Base-by-base conservation (phyloP, 2,113 vertebrate genomes). In the Antigone vipio region DNA sequence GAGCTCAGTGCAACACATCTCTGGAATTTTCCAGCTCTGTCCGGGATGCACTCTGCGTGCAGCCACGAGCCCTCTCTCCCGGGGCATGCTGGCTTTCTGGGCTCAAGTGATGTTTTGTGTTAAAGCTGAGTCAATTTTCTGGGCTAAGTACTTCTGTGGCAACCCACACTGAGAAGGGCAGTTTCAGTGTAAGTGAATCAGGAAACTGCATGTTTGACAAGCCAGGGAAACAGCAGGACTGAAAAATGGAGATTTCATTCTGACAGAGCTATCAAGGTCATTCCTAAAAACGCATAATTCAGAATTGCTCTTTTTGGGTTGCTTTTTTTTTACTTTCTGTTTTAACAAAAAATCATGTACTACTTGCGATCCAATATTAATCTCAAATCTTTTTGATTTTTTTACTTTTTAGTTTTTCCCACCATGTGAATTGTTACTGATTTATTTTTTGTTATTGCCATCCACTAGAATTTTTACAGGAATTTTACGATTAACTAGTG, bases 1-100 rank as follows among this genome's bases (percentile, higher is more conserved):
- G 84, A 63, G 77, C 88, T 64, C 8, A 5, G 59, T 88, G n/a
- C 49, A 32, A 77, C 77, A 15, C 40, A 42, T 38, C 35, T 27
- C 78, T 94, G 78, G 78, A 96, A 83, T 72, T 72, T 92, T 96
- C 92, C 90, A 83, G 32, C 71, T 91, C 38, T 93, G 24, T 59
- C 66, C 16, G 9, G 81, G 68, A 38, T 40, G 5, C 14, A 3
- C 71, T 42, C 77, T 12, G 18, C 75, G 20, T 63, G 22, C 6
- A 11, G 60, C 44, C 30, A 26, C 9, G 1, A 91, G 77, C 78
- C 47, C 63, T 81, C 73, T 35, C 10, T 91, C 26, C 66, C 1
- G 0, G 55, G 81, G 53, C 66, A 27, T 19, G 18, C 55, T 18
- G 60, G 59, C 52, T 30, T 78, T 9, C 21, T 44, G 55, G 83